Evolutionary conservation across 2,113 vertebrate genomes (phyloP).

Genomic region (Malurus elegans): DNA sequence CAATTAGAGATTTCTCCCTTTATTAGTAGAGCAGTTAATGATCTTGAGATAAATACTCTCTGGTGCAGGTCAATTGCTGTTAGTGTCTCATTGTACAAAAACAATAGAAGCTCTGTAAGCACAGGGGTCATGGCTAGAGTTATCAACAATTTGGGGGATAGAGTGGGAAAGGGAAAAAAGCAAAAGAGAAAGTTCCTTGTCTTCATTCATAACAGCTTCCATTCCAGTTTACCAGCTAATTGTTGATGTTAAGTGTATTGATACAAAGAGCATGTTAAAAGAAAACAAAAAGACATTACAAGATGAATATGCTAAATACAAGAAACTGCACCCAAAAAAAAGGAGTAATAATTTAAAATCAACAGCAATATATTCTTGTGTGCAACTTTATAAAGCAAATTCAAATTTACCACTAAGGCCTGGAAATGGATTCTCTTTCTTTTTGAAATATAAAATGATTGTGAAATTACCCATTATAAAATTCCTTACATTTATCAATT

Average conservation of each 20-base stretch:
- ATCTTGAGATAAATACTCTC: slow-evolving; percentile 25
- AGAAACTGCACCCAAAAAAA: not conserved
- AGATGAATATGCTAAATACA: not conserved
- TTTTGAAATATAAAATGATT: not conserved
- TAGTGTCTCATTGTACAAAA: not conserved
- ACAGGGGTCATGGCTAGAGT: not conserved
- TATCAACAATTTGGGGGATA: not conserved
- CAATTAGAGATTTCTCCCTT: slow-evolving; percentile 1
- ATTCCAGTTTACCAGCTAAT: not conserved
- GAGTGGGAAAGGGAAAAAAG: not conserved
- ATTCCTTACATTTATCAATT: not conserved
- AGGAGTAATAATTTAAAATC: not conserved
- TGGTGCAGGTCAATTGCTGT: not conserved
- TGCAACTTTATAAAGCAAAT: not conserved
- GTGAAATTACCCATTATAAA: not conserved
- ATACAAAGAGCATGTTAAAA: not conserved
- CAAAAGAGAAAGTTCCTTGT: not conserved
- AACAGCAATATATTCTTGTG: not conserved
- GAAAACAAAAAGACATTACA: not conserved
- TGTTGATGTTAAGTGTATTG: not conserved
- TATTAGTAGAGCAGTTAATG: slow-evolving; percentile 1
- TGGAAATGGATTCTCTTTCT: not conserved
- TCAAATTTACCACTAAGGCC: not conserved
- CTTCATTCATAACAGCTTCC: not conserved
- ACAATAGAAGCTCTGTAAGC: slow-evolving; percentile 23